Conservation (phyloP, 2,113 vertebrate species). For the Vulpes ferrilata region DNA sequence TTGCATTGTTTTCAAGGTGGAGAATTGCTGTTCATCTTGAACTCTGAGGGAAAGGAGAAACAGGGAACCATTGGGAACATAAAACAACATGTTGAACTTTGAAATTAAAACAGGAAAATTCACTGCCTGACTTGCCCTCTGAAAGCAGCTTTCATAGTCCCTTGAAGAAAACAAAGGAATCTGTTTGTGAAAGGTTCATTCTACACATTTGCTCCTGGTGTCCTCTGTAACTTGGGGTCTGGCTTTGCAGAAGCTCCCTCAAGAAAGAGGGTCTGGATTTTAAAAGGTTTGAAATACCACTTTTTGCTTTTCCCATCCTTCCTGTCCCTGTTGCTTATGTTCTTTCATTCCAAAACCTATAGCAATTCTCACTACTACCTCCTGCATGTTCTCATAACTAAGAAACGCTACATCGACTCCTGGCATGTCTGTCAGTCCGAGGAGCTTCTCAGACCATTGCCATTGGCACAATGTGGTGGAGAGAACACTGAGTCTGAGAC, state of each 20-base stretch:
- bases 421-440: neutral
- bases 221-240: neutral
- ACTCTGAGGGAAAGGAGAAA: conserved; percentile 43
- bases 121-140: neutral
- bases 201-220: neutral
- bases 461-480: neutral
- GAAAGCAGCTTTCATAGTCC: conserved; percentile 8
- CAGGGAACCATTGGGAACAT: conserved; percentile 32
- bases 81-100: conserved; percentile 45
- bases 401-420: neutral
- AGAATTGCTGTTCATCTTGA: conserved; percentile 52
- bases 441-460: neutral
- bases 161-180: conserved; percentile 49
- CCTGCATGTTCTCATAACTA: neutral
- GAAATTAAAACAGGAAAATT: conserved; percentile 57
- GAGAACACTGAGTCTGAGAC: neutral
- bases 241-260: neutral
- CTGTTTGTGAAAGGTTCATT: neutral
- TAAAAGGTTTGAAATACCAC: neutral
- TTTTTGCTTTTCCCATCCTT: neutral
- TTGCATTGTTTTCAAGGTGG: conserved; percentile 19
- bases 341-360: neutral
- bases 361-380: neutral
- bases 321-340: neutral
- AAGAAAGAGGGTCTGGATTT: neutral